A percentile compares a stretch with the other conserved stretches of the same genome.
Evolutionary conservation across 2,888 invertebrate species (phyloP).

Genomic region (Coenonympha arcania): DNA sequence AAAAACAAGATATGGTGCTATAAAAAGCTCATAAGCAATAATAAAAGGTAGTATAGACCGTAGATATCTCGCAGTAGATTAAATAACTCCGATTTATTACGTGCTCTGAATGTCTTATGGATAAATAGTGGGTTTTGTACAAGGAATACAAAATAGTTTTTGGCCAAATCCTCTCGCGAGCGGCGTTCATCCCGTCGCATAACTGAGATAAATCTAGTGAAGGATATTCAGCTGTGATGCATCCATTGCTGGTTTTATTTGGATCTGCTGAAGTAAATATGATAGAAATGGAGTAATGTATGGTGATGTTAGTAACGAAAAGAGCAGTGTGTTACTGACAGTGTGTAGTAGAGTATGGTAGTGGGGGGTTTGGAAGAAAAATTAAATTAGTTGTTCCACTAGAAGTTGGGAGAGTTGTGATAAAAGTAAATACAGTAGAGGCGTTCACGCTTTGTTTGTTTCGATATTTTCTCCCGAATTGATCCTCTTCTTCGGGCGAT

Average conservation of each 20-base stretch:
- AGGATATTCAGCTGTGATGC: background rate
- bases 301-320: background rate
- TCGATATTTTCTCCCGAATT: constrained; percentile 19
- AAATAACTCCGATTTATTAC: constrained; percentile 65
- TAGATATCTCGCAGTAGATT: constrained; percentile 52
- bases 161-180: constrained; percentile 29
- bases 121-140: constrained; percentile 46
- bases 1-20: constrained; percentile 17
- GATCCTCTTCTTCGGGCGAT: constrained; percentile 27
- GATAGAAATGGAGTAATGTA: background rate
- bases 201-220: constrained; percentile 11
- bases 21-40: constrained; percentile 27
- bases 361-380: constrained; percentile 28
- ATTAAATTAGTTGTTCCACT: constrained; percentile 32
- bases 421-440: constrained; percentile 23
- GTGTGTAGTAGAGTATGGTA: constrained; percentile 18
- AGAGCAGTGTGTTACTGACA: background rate
- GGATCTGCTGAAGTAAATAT: background rate
- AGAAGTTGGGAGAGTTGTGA: constrained; percentile 20
- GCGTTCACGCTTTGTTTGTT: constrained; percentile 22
- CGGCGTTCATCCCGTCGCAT: constrained; percentile 19
- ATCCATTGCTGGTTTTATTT: constrained; percentile 10
- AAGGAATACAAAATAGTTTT: constrained; percentile 44
- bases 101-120: constrained; percentile 51
- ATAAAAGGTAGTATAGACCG: constrained; percentile 27